Conservation (phyloP, 2,888 invertebrate genomes). For the Acronicta aceris region DNA sequence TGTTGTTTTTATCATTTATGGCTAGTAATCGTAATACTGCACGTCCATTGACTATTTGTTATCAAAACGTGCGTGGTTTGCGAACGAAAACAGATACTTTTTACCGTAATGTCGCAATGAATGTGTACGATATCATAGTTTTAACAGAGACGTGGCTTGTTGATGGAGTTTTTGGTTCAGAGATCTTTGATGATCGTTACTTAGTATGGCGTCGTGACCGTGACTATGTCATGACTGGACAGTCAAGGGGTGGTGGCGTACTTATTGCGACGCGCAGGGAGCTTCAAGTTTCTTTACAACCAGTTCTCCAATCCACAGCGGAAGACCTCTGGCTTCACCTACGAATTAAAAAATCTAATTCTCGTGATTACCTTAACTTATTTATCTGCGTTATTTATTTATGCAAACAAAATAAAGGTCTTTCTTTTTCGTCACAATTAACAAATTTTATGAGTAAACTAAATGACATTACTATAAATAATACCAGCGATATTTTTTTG, state of each 20-base stretch:
- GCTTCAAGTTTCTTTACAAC: constrained; percentile 1
- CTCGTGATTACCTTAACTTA: constrained; percentile 2
- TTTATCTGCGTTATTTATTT: constrained; percentile 7
- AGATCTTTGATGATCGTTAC: constrained; percentile 23
- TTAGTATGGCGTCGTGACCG: constrained; percentile 28
- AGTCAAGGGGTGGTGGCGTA: constrained; percentile 21
- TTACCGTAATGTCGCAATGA: constrained; percentile 7
- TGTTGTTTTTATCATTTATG: neutral
- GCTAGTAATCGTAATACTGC: neutral
- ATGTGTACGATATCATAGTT: constrained; percentile 16
- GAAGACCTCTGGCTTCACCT: constrained; percentile 23
- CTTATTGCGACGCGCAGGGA: constrained; percentile 22
- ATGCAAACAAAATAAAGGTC: constrained; percentile 4
- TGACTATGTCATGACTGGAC: constrained; percentile 7
- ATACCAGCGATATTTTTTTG: constrained; percentile 3
- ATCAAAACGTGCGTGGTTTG: constrained; percentile 19
- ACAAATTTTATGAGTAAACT: constrained; percentile 3
- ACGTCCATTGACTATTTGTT: neutral
- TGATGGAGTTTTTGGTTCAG: constrained; percentile 14
- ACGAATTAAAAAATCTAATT: constrained; percentile 4
- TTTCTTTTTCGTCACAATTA: constrained; percentile 1
- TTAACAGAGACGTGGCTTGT: constrained; percentile 27
- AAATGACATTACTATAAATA: neutral
- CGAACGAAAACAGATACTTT: constrained; percentile 15
- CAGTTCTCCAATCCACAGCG: constrained; percentile 12